These are phyloP conservation scores for Pachyrhynchus sulphureomaculatus DNA, from an alignment of 1,140 invertebrate species.

Conservation along the genomic window DNA sequence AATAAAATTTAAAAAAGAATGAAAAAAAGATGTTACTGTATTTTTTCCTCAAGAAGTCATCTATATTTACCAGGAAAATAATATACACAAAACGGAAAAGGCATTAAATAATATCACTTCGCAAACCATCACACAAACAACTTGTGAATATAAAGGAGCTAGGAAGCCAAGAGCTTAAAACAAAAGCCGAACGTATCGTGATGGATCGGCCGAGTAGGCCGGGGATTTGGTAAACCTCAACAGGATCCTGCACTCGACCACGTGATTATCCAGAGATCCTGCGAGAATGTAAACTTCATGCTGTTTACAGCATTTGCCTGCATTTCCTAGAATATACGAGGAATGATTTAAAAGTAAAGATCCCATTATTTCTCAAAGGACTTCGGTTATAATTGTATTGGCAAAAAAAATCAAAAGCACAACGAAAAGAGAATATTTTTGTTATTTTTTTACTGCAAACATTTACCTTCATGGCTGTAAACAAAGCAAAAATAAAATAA, in stretches of 20 bases:
- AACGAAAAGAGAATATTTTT: too few relatives aligned
- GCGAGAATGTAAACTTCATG: conserved; percentile 20
- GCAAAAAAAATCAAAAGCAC: too few relatives aligned
- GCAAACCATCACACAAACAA: background rate
- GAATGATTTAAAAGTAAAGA: background rate
- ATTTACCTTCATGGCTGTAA: too few relatives aligned
- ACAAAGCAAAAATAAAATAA: too few relatives aligned
- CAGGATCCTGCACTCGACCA: conserved; percentile 52
- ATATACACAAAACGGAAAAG: too few relatives aligned
- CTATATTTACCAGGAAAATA: too few relatives aligned
- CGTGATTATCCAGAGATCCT: conserved; percentile 44
- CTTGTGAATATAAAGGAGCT: conserved; percentile 27
- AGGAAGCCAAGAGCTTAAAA: conserved; percentile 22
- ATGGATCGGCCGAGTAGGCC: conserved; percentile 53
- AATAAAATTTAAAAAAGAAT: too few relatives aligned
- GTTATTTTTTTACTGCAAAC: too few relatives aligned
- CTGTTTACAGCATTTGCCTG: conserved; percentile 16
- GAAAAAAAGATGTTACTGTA: too few relatives aligned
- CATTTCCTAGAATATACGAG: background rate
- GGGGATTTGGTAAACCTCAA: conserved; percentile 52
- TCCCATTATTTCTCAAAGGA: too few relatives aligned
- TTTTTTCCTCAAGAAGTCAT: too few relatives aligned
- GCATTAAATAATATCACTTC: background rate
- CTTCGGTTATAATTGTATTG: too few relatives aligned
- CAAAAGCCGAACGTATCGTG: conserved; percentile 44